Conservation (phyloP, 2,113 vertebrate genomes). For the Coptodon bakossiorum region DNA sequence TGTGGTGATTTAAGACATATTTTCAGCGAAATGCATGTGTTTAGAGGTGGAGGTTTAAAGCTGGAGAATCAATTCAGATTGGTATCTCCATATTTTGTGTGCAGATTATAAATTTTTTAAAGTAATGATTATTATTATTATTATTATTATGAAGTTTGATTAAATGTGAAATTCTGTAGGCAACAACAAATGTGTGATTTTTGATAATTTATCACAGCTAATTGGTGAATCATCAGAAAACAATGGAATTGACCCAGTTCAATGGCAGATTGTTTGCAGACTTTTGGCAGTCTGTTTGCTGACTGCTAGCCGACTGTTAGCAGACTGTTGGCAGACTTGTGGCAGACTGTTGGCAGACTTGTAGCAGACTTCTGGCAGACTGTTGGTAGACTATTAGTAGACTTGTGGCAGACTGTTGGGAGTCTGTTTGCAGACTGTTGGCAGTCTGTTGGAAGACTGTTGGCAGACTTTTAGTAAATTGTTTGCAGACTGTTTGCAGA, state of each 20-base stretch:
- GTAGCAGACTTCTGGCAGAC: accelerated
- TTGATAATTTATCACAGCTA: background rate
- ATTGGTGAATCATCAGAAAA: background rate
- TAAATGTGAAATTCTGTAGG: background rate
- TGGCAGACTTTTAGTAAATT: background rate
- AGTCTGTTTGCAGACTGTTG: accelerated
- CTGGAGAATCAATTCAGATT: background rate
- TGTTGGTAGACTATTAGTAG: accelerated
- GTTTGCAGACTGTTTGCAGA: background rate
- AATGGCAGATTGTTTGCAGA: accelerated
- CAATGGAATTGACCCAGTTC: background rate
- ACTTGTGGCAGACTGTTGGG: accelerated
- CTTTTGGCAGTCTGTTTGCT: background rate
- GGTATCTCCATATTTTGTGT: background rate
- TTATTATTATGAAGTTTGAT: background rate
- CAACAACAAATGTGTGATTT: background rate
- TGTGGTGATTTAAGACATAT: background rate
- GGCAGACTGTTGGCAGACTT: accelerated
- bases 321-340: accelerated
- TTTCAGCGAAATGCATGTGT: background rate
- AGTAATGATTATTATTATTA: background rate
- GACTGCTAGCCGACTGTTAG: too few species aligned
- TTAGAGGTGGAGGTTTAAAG: background rate
- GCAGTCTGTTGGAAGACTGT: accelerated
- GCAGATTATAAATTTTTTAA: background rate